These are phyloP conservation scores for Polypterus bichir DNA, from an alignment of 2,113 vertebrate species.

Conservation along the genomic window DNA sequence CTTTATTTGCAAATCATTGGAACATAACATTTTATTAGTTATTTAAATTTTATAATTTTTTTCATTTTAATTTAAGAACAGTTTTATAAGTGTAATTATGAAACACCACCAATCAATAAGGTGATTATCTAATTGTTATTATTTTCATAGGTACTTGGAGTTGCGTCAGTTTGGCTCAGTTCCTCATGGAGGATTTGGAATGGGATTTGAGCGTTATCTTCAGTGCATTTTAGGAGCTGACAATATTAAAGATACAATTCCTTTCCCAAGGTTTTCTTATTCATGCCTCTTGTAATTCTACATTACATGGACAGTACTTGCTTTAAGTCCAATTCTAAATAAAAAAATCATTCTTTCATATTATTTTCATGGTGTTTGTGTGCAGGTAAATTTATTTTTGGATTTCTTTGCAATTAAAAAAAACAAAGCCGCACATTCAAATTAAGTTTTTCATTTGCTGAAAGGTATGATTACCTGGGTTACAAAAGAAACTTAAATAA, in stretches of 20 bases:
- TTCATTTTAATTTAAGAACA: not conserved
- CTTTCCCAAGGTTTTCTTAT: slow-evolving; percentile 81
- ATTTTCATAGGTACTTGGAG: slow-evolving; percentile 77
- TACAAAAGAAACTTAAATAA: too few species aligned
- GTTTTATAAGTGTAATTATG: not conserved
- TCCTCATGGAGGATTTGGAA: slow-evolving; percentile 89
- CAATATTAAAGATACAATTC: slow-evolving; percentile 94
- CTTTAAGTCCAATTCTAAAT: too few species aligned
- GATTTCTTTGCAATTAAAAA: too few species aligned
- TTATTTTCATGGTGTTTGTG: too few species aligned
- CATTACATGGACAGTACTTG: not conserved
- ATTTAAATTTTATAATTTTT: not conserved
- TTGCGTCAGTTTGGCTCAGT: slow-evolving; percentile 80
- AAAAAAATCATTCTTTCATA: too few species aligned
- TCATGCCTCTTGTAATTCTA: slow-evolving; percentile 67
- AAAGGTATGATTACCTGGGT: too few species aligned
- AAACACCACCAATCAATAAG: too few species aligned
- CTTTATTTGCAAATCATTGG: too few species aligned
- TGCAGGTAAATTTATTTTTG: too few species aligned
- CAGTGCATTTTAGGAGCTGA: slow-evolving; percentile 81
- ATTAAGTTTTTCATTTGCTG: too few species aligned
- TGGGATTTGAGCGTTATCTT: slow-evolving; percentile 92
- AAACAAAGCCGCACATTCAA: too few species aligned
- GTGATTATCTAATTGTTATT: not conserved
- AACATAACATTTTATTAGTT: not conserved